A percentile compares a stretch with the other conserved stretches of the same genome.
Conservation (phyloP, 2,797 vertebrate species). For the Characodon lateralis region DNA sequence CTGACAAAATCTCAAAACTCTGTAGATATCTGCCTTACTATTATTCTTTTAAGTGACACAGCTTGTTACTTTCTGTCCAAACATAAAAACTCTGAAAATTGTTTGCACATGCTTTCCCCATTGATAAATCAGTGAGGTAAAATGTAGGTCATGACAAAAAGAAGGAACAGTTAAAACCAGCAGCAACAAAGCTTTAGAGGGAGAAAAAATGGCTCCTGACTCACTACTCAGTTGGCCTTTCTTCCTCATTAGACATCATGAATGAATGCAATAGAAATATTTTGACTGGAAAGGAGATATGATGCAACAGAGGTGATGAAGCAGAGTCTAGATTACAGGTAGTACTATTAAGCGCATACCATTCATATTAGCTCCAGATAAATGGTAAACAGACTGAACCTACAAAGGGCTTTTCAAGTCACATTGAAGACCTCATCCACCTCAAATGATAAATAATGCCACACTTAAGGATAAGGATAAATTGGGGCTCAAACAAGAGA, state of each 20-base stretch:
- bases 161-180: neutral
- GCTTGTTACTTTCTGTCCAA: slow-evolving; percentile 14
- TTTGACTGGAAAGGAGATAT: slow-evolving; percentile 9
- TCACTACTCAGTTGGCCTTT: slow-evolving; percentile 12
- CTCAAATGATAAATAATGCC: no score
- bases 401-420: no score
- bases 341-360: neutral
- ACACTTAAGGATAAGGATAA: no score
- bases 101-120: neutral
- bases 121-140: slow-evolving; percentile 7
- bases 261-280: slow-evolving; percentile 37
- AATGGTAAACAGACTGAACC: neutral
- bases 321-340: slow-evolving; percentile 1
- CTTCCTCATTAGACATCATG: slow-evolving; percentile 27
- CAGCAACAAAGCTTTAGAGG: neutral
- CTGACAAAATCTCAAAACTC: slow-evolving; percentile 13
- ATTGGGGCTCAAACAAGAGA: no score
- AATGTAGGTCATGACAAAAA: neutral
- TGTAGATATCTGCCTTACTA: neutral
- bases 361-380: neutral
- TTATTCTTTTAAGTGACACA: neutral
- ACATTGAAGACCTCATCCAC: no score
- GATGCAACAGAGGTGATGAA: slow-evolving; percentile 19
- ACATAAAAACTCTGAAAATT: slow-evolving; percentile 30
- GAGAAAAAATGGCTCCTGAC: neutral